Evolutionary conservation across 2,797 vertebrate genomes (phyloP).

Genomic region (Cirrhinus mrigala): DNA sequence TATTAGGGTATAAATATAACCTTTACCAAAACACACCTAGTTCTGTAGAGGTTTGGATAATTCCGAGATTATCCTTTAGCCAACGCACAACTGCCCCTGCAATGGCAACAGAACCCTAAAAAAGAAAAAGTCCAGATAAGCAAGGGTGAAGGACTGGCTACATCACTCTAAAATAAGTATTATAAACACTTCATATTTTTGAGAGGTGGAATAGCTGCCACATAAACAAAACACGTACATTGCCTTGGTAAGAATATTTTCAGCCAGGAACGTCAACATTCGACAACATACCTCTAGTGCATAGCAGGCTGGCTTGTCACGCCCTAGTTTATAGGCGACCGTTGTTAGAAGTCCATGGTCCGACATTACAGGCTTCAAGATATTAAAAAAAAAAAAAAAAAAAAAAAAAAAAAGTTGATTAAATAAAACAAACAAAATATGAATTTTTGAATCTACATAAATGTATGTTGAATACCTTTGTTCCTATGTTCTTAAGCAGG

Average conservation of each 20-base stretch:
- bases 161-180: neutral
- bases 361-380: conserved; percentile 89
- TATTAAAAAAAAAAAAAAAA: neutral
- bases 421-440: neutral
- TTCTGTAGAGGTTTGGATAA: conserved; percentile 86
- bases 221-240: neutral
- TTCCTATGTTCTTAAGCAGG: conserved; percentile 92
- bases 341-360: conserved; percentile 98
- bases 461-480: conserved; percentile 80
- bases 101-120: conserved; percentile 96
- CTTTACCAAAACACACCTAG: conserved; percentile 81
- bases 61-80: conserved; percentile 96
- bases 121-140: conserved; percentile 32
- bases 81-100: conserved; percentile 96
- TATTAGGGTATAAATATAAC: neutral
- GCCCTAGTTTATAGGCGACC: conserved; percentile 96
- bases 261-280: conserved; percentile 59
- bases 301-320: conserved; percentile 91
- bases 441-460: neutral
- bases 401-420: neutral
- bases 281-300: conserved; percentile 88
- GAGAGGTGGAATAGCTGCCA: neutral
- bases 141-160: neutral
- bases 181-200: neutral
- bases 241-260: neutral